Evolutionary conservation across 2,888 invertebrate species (phyloP), one percentile per base, ranked within the genome.

Genomic region (Melieria crassipennis): DNA sequence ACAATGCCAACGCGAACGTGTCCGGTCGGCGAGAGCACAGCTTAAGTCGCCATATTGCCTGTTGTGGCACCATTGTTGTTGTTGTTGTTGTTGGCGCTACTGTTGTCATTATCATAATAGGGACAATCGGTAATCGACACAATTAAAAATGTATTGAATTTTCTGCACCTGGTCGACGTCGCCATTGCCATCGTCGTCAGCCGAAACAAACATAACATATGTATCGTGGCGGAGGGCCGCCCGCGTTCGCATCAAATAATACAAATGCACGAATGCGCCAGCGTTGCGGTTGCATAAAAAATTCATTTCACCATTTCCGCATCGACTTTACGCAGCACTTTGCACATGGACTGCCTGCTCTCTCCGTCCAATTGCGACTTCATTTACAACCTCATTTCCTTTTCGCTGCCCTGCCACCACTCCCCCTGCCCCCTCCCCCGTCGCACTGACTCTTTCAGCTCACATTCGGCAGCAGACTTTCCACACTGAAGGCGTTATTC

Each of bases 121-220:
- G 63, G 48, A 45, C 63, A 63, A 48, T 63, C 50, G 48, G 47
- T 63, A 48, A 61, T 61, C 61, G 46, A 45, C 42, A 16, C 48
- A 46, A 63, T 63, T 63, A 63, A 48, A 63, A 72, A 79, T 83
- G 65, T 55, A 65, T 65, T 65, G 55, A 52, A 65, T 57, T 65
- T 55, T 47, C 50, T 48, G 64, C 64, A n/a, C 45, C 48, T 52
- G 52, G 52, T 13, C 52, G 52, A 13, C 64, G 7, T 16, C 11
- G 7, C 48, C 52, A 46, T 48, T 10, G n/a, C 9, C 57, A 57
- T 6, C 13, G 9, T 7, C 7, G n/a, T 42, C 13, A 4, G 58
- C 9, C 11, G 11, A 7, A n/a, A 7, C n/a, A n/a, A n/a, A n/a
- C n/a, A n/a, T n/a, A n/a, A n/a, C 13, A 13, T 52, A 50, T 1